These are phyloP conservation scores for Hypolimnas misippus DNA, from an alignment of 2,888 invertebrate genomes.

Conservation along the genomic window DNA sequence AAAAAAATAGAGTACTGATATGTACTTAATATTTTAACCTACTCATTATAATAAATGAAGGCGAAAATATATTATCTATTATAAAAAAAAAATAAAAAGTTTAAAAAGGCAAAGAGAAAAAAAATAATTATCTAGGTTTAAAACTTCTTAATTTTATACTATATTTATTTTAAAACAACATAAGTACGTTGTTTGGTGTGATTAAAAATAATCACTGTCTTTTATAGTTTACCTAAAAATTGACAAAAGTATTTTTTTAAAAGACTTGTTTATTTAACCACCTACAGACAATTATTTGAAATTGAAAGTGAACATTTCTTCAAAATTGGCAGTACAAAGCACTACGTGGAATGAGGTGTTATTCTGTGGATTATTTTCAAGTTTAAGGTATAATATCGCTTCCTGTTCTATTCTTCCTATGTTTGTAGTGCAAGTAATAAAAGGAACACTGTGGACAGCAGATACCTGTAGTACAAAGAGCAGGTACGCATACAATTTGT, in stretches of 20 bases:
- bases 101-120: too few species aligned
- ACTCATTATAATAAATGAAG: too few species aligned
- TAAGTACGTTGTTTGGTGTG: too few species aligned
- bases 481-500: constrained; percentile 60
- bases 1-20: too few species aligned
- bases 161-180: too few species aligned
- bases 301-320: constrained; percentile 28
- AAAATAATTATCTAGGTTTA: too few species aligned
- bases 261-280: not conserved
- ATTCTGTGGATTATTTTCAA: constrained; percentile 63
- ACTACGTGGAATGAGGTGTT: constrained; percentile 58
- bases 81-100: too few species aligned
- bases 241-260: not conserved
- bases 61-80: too few species aligned
- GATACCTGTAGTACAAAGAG: constrained; percentile 62
- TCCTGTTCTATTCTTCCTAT: constrained; percentile 67
- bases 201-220: too few species aligned
- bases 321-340: constrained; percentile 11
- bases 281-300: constrained; percentile 20
- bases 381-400: constrained; percentile 59
- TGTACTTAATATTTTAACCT: too few species aligned
- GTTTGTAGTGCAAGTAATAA: constrained; percentile 57
- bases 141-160: too few species aligned
- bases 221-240: too few species aligned
- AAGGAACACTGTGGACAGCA: constrained; percentile 50